phyloP scores from a whole-genome alignment of 2,888 invertebrate genomes.

The Emesis russula region DNA sequence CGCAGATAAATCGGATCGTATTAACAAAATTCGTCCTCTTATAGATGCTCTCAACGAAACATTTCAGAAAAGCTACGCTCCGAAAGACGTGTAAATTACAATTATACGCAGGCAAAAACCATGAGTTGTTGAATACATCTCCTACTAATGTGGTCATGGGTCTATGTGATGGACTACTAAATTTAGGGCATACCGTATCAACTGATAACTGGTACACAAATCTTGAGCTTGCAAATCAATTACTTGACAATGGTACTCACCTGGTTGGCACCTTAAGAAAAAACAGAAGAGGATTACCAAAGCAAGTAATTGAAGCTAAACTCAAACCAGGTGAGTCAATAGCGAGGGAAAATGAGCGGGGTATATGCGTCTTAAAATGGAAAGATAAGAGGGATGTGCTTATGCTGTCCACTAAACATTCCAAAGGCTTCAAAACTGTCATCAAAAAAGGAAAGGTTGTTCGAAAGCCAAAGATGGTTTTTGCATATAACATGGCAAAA shows the following conservation, averaged over 20 bases:
- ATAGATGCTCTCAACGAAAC: conserved; percentile 84
- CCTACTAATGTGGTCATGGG: background rate
- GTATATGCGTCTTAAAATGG: conserved; percentile 87
- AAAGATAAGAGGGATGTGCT: conserved; percentile 84
- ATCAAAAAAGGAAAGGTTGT: no score
- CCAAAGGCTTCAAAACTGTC: conserved; percentile 63
- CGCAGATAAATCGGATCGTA: conserved; percentile 81
- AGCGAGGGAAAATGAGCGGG: conserved; percentile 88
- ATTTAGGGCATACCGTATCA: conserved; percentile 65
- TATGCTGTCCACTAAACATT: conserved; percentile 90
- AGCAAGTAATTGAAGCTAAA: background rate
- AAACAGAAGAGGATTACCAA: background rate
- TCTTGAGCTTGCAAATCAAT: background rate
- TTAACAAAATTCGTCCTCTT: conserved; percentile 85
- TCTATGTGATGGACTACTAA: background rate
- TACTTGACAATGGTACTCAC: background rate
- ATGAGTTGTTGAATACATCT: background rate
- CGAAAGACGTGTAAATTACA: conserved; percentile 65
- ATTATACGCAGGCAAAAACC: background rate
- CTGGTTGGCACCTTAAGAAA: background rate
- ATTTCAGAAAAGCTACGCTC: conserved; percentile 85
- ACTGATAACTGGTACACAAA: background rate
- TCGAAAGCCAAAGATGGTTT: no score
- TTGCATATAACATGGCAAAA: conserved; percentile 90
- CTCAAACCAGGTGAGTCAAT: conserved; percentile 86